Evolutionary conservation across 2,113 vertebrate species (phyloP).

Genomic region (Hippolais icterina): DNA sequence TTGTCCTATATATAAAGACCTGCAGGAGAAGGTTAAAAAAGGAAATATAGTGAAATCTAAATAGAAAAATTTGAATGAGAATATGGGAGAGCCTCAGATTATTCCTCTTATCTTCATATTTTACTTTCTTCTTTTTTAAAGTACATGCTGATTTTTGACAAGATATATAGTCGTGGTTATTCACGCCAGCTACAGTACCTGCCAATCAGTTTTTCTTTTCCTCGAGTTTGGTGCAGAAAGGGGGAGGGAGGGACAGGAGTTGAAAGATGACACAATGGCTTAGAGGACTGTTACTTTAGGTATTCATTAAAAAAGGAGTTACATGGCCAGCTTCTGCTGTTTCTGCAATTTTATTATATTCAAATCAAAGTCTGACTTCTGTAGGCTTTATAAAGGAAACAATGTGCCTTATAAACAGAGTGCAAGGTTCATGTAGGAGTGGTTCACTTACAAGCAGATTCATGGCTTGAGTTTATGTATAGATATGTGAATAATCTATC

Average conservation of each 20-base stretch:
- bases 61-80: constrained; percentile 73
- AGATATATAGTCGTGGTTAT: constrained; percentile 63
- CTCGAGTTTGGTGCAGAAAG: constrained; percentile 64
- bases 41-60: constrained; percentile 75
- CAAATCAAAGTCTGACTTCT: constrained; percentile 29
- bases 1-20: constrained; percentile 73
- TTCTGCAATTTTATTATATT: constrained; percentile 55
- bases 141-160: constrained; percentile 73
- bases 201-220: constrained; percentile 66
- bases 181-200: constrained; percentile 53
- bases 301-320: constrained; percentile 66
- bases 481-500: not conserved
- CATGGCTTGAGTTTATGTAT: not conserved
- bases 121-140: constrained; percentile 70
- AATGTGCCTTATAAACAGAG: constrained; percentile 51
- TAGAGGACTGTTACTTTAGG: constrained; percentile 17
- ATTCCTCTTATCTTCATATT: constrained; percentile 69
- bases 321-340: constrained; percentile 44
- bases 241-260: constrained; percentile 25
- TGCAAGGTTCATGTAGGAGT: not conserved
- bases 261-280: constrained; percentile 40
- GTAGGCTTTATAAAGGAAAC: constrained; percentile 33
- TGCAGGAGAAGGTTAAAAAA: constrained; percentile 75
- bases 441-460: constrained; percentile 30
- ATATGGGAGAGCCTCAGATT: constrained; percentile 57